Evolutionary conservation across 2,797 vertebrate genomes (phyloP), one percentile per base, ranked within the genome.

Genomic region (Hybognathus amarus): DNA sequence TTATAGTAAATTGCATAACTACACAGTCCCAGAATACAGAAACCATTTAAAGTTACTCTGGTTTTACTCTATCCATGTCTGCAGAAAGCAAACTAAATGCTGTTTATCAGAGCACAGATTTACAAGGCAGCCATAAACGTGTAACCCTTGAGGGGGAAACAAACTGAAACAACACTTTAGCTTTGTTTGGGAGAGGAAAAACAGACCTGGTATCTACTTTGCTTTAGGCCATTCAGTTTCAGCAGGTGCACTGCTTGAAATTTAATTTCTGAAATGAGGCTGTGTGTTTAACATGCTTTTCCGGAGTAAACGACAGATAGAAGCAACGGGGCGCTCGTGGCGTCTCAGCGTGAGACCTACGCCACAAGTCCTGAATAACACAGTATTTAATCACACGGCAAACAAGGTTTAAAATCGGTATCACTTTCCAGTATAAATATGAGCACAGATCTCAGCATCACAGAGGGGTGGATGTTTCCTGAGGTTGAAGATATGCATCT

Each of bases 231-330:
- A 85, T 83, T 89, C 85, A 90, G 54, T 59, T 59, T 59, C 50
- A 52, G 91, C 94, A 95, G 93, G 92, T 88, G 93, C 84, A 27
- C 88, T 54, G 92, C 79, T 68, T 88, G 90, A 92, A 92, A 93
- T 93, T 45, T 90, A 69, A 90, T 92, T 93, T 92, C 70, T 87
- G 87, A 89, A 75, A 4, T 11, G 91, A 90, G 89, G 91, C n/a
- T 80, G 79, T 83, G 85, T 87, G 45, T 69, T 74, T 87, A 81
- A 74, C 59, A 80, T 87, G 85, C 81, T 74, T 66, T 75, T 33
- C 64, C 9, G 87, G 85, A 87, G 79, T 38, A 64, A 71, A 84
- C 61, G 52, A 38, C 54, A 56, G 68, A 56, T 69, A 42, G 42
- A 61, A 54, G 50, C 61, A 33, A 73, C 36, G 24, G 73, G 45